Conservation (phyloP, 1,140 invertebrate species). For the Megathymus violae region DNA sequence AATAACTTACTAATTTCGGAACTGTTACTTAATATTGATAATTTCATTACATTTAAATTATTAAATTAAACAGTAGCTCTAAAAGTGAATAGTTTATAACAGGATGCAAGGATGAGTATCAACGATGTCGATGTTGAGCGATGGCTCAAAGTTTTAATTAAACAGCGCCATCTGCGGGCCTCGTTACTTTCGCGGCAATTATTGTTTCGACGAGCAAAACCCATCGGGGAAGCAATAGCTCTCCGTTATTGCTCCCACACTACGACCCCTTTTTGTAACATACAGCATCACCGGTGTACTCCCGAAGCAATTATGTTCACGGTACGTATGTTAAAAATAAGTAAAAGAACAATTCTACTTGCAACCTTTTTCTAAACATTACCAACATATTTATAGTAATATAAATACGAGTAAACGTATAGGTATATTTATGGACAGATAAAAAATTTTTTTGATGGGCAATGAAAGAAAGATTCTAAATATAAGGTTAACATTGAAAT, state of each 20-base stretch:
- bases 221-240: conserved; percentile 40
- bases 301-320: not conserved
- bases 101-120: conserved; percentile 50
- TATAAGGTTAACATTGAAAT: too few relatives aligned
- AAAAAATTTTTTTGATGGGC: too few relatives aligned
- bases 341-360: too few relatives aligned
- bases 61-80: not conserved
- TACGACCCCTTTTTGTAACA: conserved; percentile 24
- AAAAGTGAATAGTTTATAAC: conserved; percentile 9
- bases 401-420: too few relatives aligned
- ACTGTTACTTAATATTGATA: not conserved
- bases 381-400: too few relatives aligned
- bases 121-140: conserved; percentile 54
- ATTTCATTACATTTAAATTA: not conserved
- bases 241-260: conserved; percentile 31
- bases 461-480: too few relatives aligned
- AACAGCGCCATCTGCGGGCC: conserved; percentile 68
- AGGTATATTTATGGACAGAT: too few relatives aligned
- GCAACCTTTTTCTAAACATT: too few relatives aligned
- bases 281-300: conserved; percentile 12
- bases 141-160: conserved; percentile 77
- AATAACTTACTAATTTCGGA: too few relatives aligned
- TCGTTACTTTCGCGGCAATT: conserved; percentile 59
- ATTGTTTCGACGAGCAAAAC: conserved; percentile 53
- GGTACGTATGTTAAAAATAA: too few relatives aligned